phyloP scores from a whole-genome alignment of 2,888 invertebrate genomes.

The Theristus sp. region DNA sequence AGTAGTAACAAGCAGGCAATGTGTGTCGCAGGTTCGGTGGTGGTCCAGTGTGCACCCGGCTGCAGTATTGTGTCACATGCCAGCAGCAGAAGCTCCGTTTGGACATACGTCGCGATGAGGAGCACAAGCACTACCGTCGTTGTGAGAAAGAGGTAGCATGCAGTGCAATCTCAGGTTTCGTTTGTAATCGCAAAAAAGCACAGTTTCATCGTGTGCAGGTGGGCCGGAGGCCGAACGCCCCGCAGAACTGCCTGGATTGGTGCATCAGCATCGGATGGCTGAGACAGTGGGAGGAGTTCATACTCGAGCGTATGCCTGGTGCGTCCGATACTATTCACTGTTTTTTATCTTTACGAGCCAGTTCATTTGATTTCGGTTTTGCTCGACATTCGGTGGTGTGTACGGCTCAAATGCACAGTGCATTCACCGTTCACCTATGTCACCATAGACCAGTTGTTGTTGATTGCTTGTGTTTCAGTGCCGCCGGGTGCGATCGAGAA shows the following conservation, averaged over 20 bases:
- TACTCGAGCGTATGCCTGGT: slow-evolving; percentile 26
- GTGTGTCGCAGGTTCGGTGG: slow-evolving; percentile 27
- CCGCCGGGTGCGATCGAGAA: slow-evolving; percentile 33
- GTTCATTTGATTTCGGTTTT: too few species aligned
- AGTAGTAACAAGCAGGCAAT: too few species aligned
- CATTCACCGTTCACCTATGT: too few species aligned
- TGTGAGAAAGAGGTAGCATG: neutral
- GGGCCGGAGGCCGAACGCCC: neutral
- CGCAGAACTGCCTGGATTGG: neutral
- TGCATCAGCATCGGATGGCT: slow-evolving; percentile 30
- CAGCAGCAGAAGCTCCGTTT: slow-evolving; percentile 26
- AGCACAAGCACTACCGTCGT: neutral
- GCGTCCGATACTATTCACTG: too few species aligned
- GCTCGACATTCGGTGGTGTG: too few species aligned
- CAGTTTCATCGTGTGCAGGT: too few species aligned
- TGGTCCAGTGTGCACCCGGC: slow-evolving; percentile 30
- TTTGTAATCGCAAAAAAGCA: too few species aligned
- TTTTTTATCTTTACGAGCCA: too few species aligned
- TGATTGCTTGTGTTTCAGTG: neutral
- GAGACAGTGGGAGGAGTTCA: slow-evolving; percentile 33
- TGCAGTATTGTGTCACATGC: slow-evolving; percentile 29
- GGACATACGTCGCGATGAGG: slow-evolving; percentile 18
- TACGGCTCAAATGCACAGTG: too few species aligned
- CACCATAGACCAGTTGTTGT: too few species aligned
- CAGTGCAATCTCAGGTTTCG: neutral